These are phyloP conservation scores for Electrophaes corylata DNA, from an alignment of 2,888 invertebrate genomes.

Conservation along the genomic window DNA sequence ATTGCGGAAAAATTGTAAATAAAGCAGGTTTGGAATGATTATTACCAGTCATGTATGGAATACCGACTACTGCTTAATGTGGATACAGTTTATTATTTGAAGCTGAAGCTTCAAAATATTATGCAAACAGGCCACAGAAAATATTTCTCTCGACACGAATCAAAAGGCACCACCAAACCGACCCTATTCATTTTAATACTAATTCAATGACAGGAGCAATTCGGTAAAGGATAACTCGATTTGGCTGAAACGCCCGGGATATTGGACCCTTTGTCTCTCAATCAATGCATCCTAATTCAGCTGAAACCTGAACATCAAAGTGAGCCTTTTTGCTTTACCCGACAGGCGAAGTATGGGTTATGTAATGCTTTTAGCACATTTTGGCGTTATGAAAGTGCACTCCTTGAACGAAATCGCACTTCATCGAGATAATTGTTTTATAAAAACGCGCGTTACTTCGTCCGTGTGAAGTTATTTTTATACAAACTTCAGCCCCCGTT, in stretches of 20 bases:
- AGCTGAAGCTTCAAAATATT: too few relatives aligned
- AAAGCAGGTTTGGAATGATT: too few relatives aligned
- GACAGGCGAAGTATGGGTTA: neutral
- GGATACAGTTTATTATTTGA: too few relatives aligned
- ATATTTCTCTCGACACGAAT: constrained; percentile 4
- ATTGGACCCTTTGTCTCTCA: constrained; percentile 35
- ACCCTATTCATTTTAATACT: constrained; percentile 42
- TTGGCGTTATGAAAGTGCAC: neutral
- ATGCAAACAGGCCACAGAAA: too few relatives aligned
- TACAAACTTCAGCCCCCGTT: too few relatives aligned
- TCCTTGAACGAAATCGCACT: too few relatives aligned
- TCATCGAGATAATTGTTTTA: too few relatives aligned
- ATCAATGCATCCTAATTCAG: constrained; percentile 32
- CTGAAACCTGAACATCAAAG: constrained; percentile 22
- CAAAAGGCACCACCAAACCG: constrained; percentile 31
- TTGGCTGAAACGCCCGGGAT: constrained; percentile 24
- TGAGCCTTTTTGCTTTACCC: constrained; percentile 6
- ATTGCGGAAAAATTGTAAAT: too few relatives aligned
- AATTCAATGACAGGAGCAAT: constrained; percentile 40
- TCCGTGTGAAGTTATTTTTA: too few relatives aligned
- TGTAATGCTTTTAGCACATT: neutral
- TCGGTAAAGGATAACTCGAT: constrained; percentile 38
- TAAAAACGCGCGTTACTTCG: too few relatives aligned
- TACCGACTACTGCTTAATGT: too few relatives aligned
- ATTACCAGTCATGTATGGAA: too few relatives aligned